phyloP scores from a whole-genome alignment of 2,888 invertebrate species.

The Lasioglossum oenotherae region DNA sequence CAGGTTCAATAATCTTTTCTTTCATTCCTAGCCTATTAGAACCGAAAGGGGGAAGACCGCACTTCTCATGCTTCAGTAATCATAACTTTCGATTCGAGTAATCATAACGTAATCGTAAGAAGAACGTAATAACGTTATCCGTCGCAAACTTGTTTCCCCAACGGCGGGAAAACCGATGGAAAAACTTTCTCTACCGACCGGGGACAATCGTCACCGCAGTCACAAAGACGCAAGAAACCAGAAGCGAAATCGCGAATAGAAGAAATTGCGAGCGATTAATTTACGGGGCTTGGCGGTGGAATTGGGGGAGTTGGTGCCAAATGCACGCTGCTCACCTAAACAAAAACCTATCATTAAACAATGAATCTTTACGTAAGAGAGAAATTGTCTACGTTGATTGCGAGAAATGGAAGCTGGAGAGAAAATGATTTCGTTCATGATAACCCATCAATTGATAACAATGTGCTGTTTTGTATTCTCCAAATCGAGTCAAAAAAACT shows the following conservation, averaged over 20 bases:
- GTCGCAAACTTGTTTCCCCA: background rate
- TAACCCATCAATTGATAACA: background rate
- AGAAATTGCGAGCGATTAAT: background rate
- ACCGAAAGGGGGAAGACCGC: background rate
- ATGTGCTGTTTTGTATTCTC: background rate
- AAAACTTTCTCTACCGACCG: background rate
- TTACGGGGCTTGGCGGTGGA: background rate
- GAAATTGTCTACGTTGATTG: too few relatives aligned
- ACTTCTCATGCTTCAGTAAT: background rate
- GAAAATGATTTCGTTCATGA: background rate
- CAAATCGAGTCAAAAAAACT: too few relatives aligned
- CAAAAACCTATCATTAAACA: background rate
- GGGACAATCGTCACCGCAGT: background rate
- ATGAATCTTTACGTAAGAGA: background rate
- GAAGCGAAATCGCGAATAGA: background rate
- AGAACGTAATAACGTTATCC: background rate
- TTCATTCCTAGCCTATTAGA: background rate
- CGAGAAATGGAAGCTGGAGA: background rate
- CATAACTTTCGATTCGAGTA: background rate
- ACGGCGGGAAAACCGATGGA: background rate
- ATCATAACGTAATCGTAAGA: background rate
- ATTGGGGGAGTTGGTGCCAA: background rate
- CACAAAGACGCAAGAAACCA: background rate
- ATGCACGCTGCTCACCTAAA: background rate
- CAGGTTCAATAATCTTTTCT: background rate